Evolutionary conservation across 2,113 vertebrate genomes (phyloP), one percentile per base, ranked within the genome.

Genomic region (Pteruthius melanotis): DNA sequence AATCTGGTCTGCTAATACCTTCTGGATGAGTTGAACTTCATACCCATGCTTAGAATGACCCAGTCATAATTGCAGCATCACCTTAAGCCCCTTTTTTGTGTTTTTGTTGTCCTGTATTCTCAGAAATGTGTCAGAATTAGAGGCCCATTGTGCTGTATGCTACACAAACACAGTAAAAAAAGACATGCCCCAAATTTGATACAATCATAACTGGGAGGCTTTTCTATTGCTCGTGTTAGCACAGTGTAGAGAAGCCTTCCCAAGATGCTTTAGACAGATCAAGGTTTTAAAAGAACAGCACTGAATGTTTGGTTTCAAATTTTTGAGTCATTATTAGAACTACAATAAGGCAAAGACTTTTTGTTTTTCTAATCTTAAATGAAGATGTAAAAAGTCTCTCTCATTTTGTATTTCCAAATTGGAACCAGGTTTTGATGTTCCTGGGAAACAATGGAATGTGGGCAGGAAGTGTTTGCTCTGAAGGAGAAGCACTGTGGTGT

Each of bases 1-100:
- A 94, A 4, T 47, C 70, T 97, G 79, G 78, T 95, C 83, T 95
- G 83, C 92, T 94, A 61, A 85, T 87, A 44, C 31, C 15, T 82
- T 75, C 44, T 90, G 52, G 24, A 68, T 37, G 35, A 74, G 78
- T 28, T 87, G 56, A 66, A 8, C 19, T 60, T 89, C 44, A 44
- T 56, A 33, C 19, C 47, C 56, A 15, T 50, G 37, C 60, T 80
- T 54, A 37, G 54, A 70, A 50, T 60, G 57, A 52, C 33, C 30
- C 45, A 45, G 23, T 33, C 24, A 16, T 47, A 81, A 83, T 31
- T 8, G 1, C 57, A 83, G 61, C 17, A 9, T n/a, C 66, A 60
- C 57, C 49, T 66, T 85, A 24, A n/a, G 28, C 26, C 37, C 54
- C 39, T 78, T 60, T 54, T 63, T 57, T 14, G 35, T 21, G 40